A percentile compares a stretch with the other conserved stretches of the same genome.
These are phyloP conservation scores for Trididemnum clinides DNA, from an alignment of 23 tunicate species.

Conservation along the genomic window DNA sequence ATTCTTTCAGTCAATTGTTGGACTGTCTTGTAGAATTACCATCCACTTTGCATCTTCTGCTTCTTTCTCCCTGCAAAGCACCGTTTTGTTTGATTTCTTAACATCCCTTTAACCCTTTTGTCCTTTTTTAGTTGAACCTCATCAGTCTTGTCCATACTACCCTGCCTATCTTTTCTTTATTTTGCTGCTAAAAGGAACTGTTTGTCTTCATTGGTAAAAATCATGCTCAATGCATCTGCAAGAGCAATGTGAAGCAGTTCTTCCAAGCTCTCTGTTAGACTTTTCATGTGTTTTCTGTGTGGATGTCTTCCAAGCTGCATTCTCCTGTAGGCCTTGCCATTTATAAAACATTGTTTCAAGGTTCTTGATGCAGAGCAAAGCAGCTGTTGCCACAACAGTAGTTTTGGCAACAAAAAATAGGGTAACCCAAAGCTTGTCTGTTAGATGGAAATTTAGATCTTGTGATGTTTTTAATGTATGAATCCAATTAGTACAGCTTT, in stretches of 20 bases:
- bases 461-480: background rate
- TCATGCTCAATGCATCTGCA: conserved; percentile 5
- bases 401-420: background rate
- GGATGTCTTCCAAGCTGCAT: background rate
- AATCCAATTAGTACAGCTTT: background rate
- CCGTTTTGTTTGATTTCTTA: background rate
- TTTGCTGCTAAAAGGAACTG: background rate
- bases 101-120: background rate
- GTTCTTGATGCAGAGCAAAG: too few species aligned
- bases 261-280: background rate
- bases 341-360: too few species aligned
- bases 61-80: background rate
- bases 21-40: background rate
- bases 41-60: background rate
- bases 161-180: background rate
- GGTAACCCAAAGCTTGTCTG: background rate
- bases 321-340: too few species aligned
- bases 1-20: background rate
- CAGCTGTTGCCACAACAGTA: too few species aligned
- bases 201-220: background rate
- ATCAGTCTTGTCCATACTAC: conserved; percentile 1
- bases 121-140: background rate
- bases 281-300: background rate
- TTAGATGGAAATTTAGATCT: too few species aligned
- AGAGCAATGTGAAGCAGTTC: conserved; percentile 15